These are phyloP conservation scores for Meandrusa payeni DNA, from an alignment of 2,888 invertebrate species.

Conservation along the genomic window DNA sequence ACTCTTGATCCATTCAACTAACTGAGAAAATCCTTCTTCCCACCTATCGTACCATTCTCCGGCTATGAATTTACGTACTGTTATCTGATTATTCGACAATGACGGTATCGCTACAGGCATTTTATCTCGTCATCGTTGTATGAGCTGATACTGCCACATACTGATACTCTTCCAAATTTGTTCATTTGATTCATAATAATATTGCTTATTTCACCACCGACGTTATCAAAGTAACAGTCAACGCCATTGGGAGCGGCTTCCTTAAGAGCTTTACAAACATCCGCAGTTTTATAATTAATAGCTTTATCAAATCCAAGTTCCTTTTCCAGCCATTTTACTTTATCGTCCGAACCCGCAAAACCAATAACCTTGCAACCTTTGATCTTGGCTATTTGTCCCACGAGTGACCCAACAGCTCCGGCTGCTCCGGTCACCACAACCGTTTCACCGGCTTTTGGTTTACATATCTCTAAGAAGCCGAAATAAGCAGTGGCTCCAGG, in stretches of 20 bases:
- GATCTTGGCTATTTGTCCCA: no score
- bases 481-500: no score
- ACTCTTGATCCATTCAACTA: conserved; percentile 77
- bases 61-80: no score
- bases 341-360: conserved; percentile 81
- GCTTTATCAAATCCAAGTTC: not conserved
- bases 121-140: no score
- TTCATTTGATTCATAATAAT: not conserved
- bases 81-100: no score
- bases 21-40: conserved; percentile 76
- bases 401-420: conserved; percentile 87
- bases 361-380: no score
- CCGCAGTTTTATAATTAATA: conserved; percentile 86
- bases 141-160: no score
- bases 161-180: no score
- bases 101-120: no score
- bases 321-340: conserved; percentile 70
- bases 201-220: conserved; percentile 35
- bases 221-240: no score
- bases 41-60: no score
- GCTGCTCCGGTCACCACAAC: conserved; percentile 87
- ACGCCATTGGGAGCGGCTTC: conserved; percentile 81
- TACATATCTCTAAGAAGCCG: conserved; percentile 59
- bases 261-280: conserved; percentile 79
- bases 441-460: conserved; percentile 85